Evolutionary conservation across 2,797 vertebrate genomes (phyloP).

Genomic region (Dicrostonyx torquatus): DNA sequence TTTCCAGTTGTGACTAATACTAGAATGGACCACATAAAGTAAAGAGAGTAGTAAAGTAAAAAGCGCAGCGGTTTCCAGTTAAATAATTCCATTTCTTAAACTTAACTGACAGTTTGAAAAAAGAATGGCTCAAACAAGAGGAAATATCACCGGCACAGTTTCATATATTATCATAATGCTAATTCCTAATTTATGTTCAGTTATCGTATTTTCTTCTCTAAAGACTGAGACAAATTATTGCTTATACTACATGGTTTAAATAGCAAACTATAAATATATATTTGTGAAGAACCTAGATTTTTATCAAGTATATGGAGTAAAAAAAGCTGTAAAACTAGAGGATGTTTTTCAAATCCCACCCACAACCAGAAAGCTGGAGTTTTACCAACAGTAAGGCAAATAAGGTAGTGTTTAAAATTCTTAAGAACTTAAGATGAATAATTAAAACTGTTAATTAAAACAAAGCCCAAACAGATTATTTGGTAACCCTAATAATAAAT

Average conservation of each 20-base stretch:
- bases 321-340: conserved; percentile 19
- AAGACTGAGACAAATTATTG: conserved; percentile 1
- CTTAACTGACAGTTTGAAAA: conserved; percentile 7
- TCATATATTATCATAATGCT: background rate
- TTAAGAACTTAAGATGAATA: background rate
- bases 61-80: background rate
- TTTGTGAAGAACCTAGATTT: background rate
- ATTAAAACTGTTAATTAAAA: conserved; percentile 39
- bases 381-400: background rate
- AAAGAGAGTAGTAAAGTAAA: conserved; percentile 32
- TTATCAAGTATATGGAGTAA: background rate
- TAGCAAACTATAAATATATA: background rate
- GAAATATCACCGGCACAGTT: background rate
- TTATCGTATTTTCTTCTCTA: background rate
- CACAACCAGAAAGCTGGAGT: background rate
- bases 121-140: background rate
- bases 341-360: background rate
- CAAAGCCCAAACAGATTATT: conserved; percentile 13
- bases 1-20: background rate
- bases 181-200: conserved; percentile 27
- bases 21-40: conserved; percentile 6
- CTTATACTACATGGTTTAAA: conserved; percentile 33
- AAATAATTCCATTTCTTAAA: conserved; percentile 46
- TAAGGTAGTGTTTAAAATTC: conserved; percentile 26
- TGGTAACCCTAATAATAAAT: conserved; percentile 52